Percentiles rank a stretch among this genome's conserved stretches.
phyloP scores from a whole-genome alignment of 2,797 vertebrate genomes.

The Rhyacichthys aspro region DNA sequence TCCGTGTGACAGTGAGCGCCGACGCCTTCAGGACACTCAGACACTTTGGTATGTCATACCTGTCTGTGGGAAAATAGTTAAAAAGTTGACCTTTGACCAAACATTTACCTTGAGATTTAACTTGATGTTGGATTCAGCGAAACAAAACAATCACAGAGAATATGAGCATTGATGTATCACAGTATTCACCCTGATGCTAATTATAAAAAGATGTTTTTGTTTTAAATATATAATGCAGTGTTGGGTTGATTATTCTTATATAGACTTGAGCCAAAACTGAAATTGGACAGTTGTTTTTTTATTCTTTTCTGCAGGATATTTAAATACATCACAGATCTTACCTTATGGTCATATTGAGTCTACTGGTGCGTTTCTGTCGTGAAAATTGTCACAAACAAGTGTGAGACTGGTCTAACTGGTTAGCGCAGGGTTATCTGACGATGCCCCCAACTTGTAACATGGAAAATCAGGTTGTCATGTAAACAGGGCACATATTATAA shows the following conservation, averaged over 20 bases:
- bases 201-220: too few relatives aligned
- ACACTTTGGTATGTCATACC: slow-evolving; percentile 64
- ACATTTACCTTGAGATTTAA: not conserved
- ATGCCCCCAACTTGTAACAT: not conserved
- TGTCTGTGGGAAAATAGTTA: slow-evolving; percentile 25
- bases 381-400: not conserved
- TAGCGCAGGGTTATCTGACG: not conserved
- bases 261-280: too few relatives aligned
- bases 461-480: slow-evolving; percentile 1
- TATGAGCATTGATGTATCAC: too few relatives aligned
- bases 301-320: too few relatives aligned
- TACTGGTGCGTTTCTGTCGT: not conserved
- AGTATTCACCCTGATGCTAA: too few relatives aligned
- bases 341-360: not conserved
- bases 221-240: too few relatives aligned
- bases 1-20: slow-evolving; percentile 40
- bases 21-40: slow-evolving; percentile 58
- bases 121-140: not conserved
- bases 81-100: slow-evolving; percentile 3
- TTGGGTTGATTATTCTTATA: too few relatives aligned
- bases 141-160: not conserved
- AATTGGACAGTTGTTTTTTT: too few relatives aligned
- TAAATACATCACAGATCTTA: too few relatives aligned
- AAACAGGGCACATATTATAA: too few relatives aligned
- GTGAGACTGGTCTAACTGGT: slow-evolving; percentile 10